These are phyloP conservation scores for Griposia aprilina DNA, from an alignment of 2,888 invertebrate species.

Conservation along the genomic window DNA sequence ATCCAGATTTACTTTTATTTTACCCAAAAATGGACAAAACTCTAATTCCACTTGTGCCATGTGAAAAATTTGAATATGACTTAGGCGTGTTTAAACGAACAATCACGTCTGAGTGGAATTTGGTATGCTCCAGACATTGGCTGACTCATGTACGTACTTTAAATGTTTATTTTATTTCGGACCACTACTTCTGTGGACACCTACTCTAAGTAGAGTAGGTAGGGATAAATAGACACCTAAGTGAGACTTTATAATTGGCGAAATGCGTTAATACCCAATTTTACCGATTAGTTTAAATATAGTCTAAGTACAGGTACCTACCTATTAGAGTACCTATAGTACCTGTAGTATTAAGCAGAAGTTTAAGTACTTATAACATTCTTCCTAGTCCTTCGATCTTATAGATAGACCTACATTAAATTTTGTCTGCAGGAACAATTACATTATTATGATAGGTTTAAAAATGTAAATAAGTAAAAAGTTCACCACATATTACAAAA, in stretches of 20 bases:
- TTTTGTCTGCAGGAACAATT: neutral
- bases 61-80: slow-evolving; percentile 89
- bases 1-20: slow-evolving; percentile 80
- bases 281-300: too few species aligned
- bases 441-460: neutral
- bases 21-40: slow-evolving; percentile 74
- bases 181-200: neutral
- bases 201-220: neutral
- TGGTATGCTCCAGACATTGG: slow-evolving; percentile 91
- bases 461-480: neutral
- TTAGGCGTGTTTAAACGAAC: slow-evolving; percentile 90
- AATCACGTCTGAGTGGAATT: slow-evolving; percentile 92
- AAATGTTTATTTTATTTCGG: neutral
- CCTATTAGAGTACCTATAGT: too few species aligned
- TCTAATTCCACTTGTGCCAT: slow-evolving; percentile 80
- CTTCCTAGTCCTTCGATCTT: neutral
- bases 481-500: neutral
- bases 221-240: neutral
- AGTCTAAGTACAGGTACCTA: too few species aligned
- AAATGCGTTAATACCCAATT: neutral
- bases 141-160: slow-evolving; percentile 83
- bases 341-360: too few species aligned
- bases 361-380: too few species aligned
- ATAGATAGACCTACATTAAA: neutral
- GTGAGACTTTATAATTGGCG: neutral